phyloP scores from a whole-genome alignment of 2,797 vertebrate species.

The Rhynchonycteris naso region DNA sequence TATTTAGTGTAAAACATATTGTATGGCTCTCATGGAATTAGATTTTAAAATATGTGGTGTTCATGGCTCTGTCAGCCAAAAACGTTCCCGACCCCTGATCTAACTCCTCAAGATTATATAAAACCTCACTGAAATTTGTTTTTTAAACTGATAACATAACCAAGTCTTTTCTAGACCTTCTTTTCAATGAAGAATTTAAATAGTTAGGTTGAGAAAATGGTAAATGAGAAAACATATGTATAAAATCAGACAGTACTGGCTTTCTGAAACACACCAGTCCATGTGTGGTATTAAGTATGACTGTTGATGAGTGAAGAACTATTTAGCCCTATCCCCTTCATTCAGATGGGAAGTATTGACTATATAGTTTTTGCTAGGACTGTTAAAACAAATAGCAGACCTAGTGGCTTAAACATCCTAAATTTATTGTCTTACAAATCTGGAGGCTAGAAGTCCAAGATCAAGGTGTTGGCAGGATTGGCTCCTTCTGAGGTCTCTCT shows the following conservation, averaged over 20 bases:
- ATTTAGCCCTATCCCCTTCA: neutral
- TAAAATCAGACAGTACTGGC: neutral
- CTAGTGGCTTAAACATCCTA: neutral
- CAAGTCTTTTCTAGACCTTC: neutral
- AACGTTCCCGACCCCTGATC: no score
- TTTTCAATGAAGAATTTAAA: neutral
- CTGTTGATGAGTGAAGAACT: neutral
- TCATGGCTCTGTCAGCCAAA: no score
- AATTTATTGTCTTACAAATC: neutral
- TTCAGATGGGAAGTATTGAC: neutral
- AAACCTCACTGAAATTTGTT: neutral
- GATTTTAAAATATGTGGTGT: no score
- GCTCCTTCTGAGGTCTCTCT: neutral
- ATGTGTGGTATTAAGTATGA: neutral
- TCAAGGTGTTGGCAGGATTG: neutral
- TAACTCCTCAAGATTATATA: neutral
- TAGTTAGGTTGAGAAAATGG: neutral
- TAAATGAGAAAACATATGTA: neutral
- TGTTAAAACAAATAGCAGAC: neutral
- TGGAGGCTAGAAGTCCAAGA: neutral
- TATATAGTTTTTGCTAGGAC: neutral
- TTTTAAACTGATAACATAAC: neutral
- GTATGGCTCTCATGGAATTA: no score
- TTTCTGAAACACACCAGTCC: neutral
- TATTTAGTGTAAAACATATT: no score